These are phyloP conservation scores for Podargus strigoides DNA, from an alignment of 2,797 vertebrate species.

Conservation along the genomic window DNA sequence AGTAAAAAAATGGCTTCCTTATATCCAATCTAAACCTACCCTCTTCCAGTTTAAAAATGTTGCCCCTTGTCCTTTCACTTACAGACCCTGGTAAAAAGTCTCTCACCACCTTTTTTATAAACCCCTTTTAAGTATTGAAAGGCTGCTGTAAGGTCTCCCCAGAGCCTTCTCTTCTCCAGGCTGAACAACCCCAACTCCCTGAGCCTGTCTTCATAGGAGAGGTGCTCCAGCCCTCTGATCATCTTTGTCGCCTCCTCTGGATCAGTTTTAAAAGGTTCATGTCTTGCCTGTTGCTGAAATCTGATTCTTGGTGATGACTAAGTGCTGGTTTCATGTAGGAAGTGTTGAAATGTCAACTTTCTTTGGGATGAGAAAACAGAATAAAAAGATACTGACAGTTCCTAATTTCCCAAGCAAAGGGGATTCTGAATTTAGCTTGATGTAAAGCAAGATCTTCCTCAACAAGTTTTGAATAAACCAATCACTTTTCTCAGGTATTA, in stretches of 20 bases:
- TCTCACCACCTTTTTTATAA: neutral
- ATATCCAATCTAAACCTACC: neutral
- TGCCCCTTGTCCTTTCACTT: neutral
- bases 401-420: neutral
- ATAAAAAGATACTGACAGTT: neutral
- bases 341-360: neutral
- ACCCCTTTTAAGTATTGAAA: neutral
- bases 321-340: neutral
- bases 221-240: neutral
- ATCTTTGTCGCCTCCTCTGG: neutral
- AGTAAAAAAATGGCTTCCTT: neutral
- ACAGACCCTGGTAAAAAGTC: neutral
- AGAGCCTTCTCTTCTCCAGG: neutral
- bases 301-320: neutral
- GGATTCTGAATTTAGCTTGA: neutral
- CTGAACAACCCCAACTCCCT: neutral
- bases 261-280: neutral
- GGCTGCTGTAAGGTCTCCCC: rapidly evolving
- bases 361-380: neutral
- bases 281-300: neutral
- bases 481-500: neutral
- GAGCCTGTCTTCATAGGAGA: neutral
- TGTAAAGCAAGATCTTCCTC: neutral
- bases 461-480: neutral
- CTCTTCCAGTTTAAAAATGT: neutral